Conservation (phyloP, 2,113 vertebrate genomes). For the Nyctibius bracteatus region DNA sequence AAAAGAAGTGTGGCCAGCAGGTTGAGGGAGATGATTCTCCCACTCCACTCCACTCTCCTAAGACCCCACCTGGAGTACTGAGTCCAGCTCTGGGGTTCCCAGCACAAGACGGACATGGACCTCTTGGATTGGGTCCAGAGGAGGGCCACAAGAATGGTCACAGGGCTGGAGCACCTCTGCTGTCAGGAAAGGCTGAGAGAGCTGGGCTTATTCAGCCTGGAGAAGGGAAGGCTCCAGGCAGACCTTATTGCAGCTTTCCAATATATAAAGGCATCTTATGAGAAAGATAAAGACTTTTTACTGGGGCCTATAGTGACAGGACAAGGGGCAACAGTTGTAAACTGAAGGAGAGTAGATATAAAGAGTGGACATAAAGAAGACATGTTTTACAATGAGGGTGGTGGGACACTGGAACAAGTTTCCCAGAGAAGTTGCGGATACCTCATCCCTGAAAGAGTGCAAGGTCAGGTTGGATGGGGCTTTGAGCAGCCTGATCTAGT, state of each 20-base stretch:
- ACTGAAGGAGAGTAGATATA: not conserved
- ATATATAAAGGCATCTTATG: not conserved
- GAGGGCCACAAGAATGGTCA: not conserved
- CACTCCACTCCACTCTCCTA: not conserved
- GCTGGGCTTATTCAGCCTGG: not conserved
- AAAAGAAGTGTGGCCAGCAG: not conserved
- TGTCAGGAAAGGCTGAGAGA: not conserved
- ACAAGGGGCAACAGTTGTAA: not conserved
- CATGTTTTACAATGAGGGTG: not conserved
- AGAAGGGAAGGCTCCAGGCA: not conserved
- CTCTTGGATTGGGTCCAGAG: not conserved
- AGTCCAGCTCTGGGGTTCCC: accelerated
- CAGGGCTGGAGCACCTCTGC: not conserved
- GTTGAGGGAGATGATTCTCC: not conserved
- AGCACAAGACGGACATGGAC: not conserved
- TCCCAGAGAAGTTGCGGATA: not conserved
- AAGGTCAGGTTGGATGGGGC: not conserved
- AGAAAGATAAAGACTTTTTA: not conserved
- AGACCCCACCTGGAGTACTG: not conserved
- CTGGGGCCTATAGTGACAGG: no score
- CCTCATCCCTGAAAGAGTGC: not conserved
- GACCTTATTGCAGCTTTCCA: not conserved
- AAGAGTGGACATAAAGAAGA: not conserved
- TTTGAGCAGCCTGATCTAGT: not conserved
- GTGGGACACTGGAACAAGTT: not conserved